Percentiles rank a stretch among this genome's conserved stretches.
These are phyloP conservation scores for Popillia japonica DNA, from an alignment of 1,140 invertebrate species.

Conservation along the genomic window DNA sequence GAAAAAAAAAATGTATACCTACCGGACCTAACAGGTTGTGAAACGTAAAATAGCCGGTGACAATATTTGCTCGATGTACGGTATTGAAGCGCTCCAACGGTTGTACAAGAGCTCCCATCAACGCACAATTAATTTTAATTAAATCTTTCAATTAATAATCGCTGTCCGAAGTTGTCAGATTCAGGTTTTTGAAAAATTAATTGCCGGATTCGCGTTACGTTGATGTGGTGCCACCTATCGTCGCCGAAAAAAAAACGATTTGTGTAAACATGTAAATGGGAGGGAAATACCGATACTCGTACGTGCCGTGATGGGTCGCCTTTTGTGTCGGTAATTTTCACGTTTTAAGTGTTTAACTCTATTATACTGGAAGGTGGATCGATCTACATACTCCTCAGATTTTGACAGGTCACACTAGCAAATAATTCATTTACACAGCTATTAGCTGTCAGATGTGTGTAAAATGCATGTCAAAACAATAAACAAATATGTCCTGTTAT, in stretches of 20 bases:
- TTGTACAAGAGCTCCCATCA: not conserved
- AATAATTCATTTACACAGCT: too few relatives aligned
- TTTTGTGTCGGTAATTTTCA: not conserved
- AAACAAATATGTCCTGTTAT: too few relatives aligned
- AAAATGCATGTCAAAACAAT: too few relatives aligned
- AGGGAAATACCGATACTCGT: too few relatives aligned
- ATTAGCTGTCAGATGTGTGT: too few relatives aligned
- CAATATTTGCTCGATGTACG: not conserved
- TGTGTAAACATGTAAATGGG: not conserved
- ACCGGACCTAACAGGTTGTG: not conserved
- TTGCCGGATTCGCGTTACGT: not conserved
- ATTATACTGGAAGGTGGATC: too few relatives aligned
- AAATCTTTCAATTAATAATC: slow-evolving; percentile 34
- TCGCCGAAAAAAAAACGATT: not conserved
- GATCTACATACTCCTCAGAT: too few relatives aligned
- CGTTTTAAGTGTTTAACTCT: too few relatives aligned
- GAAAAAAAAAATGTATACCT: not conserved
- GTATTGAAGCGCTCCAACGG: not conserved
- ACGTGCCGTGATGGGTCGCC: not conserved
- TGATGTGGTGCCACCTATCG: not conserved
- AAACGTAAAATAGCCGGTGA: not conserved
- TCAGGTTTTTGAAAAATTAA: slow-evolving; percentile 34
- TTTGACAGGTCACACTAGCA: too few relatives aligned
- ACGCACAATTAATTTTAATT: slow-evolving; percentile 31
- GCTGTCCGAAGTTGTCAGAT: slow-evolving; percentile 9